These are phyloP conservation scores for Paelopatides confundens DNA, from an alignment of 53 echinoderm and acorn worm genomes.

Conservation along the genomic window DNA sequence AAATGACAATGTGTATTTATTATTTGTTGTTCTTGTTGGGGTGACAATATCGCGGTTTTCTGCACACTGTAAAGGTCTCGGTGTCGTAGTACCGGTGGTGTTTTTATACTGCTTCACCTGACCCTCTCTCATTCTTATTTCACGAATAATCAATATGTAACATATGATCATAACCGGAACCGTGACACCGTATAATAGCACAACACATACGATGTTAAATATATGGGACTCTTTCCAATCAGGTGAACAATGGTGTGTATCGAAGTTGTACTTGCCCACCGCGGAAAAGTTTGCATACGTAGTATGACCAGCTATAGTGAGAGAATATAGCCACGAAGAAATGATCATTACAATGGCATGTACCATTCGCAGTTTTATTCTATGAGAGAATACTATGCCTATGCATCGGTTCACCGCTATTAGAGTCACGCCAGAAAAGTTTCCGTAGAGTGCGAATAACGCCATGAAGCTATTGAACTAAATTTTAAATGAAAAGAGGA, in stretches of 20 bases:
- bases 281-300: not conserved
- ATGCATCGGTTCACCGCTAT: constrained; percentile 17
- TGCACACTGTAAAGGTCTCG: not conserved
- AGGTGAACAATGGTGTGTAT: constrained; percentile 58
- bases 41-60: not conserved
- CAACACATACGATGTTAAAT: constrained; percentile 35
- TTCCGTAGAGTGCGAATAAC: constrained; percentile 19
- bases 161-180: constrained; percentile 46
- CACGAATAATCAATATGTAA: constrained; percentile 34
- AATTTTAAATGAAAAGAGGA: not conserved
- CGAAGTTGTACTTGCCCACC: not conserved
- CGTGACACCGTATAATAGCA: constrained; percentile 40
- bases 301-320: not conserved
- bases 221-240: constrained; percentile 31
- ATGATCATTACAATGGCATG: constrained; percentile 20
- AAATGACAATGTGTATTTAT: not conserved
- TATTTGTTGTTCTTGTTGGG: not conserved
- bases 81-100: not conserved
- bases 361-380: not conserved
- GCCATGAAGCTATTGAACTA: constrained; percentile 42
- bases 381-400: constrained; percentile 16
- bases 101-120: not conserved
- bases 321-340: constrained; percentile 4
- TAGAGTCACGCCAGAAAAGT: constrained; percentile 35
- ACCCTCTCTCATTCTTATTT: constrained; percentile 32